phyloP scores from a whole-genome alignment of 2,888 invertebrate species.

The Troglohyphantes excavatus region DNA sequence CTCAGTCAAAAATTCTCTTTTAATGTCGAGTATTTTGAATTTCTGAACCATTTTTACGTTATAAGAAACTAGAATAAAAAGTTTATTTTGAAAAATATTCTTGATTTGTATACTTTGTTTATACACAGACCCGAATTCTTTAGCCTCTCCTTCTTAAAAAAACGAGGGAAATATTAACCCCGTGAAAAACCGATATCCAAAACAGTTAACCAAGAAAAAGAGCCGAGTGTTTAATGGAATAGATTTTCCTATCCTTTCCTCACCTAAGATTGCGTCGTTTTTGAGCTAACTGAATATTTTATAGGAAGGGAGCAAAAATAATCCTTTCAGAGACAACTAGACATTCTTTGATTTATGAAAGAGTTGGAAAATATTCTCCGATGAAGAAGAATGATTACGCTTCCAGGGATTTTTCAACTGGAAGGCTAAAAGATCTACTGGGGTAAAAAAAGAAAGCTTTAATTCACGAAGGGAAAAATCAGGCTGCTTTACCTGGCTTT shows the following conservation, averaged over 20 bases:
- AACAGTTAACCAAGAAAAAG: constrained; percentile 38
- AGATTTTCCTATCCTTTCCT: constrained; percentile 13
- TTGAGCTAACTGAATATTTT: constrained; percentile 64
- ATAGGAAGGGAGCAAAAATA: constrained; percentile 21
- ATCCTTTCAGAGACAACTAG: constrained; percentile 40
- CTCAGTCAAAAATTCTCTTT: not conserved
- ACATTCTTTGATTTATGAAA: constrained; percentile 66
- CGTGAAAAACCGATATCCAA: constrained; percentile 41
- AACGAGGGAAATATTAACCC: not conserved
- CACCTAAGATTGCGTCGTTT: constrained; percentile 27
- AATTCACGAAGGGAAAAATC: constrained; percentile 24
- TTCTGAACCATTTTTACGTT: no score
- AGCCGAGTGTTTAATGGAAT: constrained; percentile 43
- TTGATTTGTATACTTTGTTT: constrained; percentile 15
- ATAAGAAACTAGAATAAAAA: no score
- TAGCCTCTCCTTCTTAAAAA: not conserved
- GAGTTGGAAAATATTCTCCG: constrained; percentile 58
- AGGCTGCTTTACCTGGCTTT: constrained; percentile 17
- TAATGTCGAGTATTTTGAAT: no score
- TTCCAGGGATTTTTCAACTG: constrained; percentile 20
- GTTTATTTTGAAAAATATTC: no score
- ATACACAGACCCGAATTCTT: constrained; percentile 12
- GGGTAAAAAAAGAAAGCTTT: not conserved
- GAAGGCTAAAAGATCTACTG: constrained; percentile 20
- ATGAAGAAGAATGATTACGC: constrained; percentile 58